Evolutionary conservation across 1,140 invertebrate genomes (phyloP), one percentile per base, ranked within the genome.

Genomic region (Ceratina australensis): DNA sequence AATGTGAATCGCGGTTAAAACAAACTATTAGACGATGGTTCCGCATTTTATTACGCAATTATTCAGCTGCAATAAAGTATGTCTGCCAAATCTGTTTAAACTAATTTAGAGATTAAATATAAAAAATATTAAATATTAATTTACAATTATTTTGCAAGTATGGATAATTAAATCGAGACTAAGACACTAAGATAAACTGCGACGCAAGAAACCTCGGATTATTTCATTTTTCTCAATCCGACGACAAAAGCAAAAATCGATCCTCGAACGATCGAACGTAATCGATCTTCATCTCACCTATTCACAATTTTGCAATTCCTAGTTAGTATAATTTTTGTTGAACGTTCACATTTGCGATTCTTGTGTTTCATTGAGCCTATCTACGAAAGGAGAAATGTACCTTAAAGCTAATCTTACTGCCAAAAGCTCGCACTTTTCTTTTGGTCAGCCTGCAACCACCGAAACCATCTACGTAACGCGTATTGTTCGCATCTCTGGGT

Each of bases 321-420:
- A 18, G 52, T 18, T 76, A 49, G 26, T 18, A 16, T 60, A 26
- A 76, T 63, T 54, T 42, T 42, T 42, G 5, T 57, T 52, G 47
- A 76, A 72, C 22, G 75, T 59, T 74, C 67, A 5, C 52, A 54
- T n/a, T 56, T 22, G 54, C 47, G 47, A 42, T 63, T 61, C 22
- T 52, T 49, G 71, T 79, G n/a, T 54, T 52, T 69, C 50, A 52
- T 65, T 77, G 26, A 74, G 66, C 33, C 80, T 83, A 83, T 33
- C 65, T 79, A 83, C 60, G 56, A 60, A 26, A 16, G 50, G 47
- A 54, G 65, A 33, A 33, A 24, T 50, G 47, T 52, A 42, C 78
- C 72, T 84, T 83, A 84, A 72, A 76, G 47, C 77, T 83, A 79
- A 18, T 69, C 20, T 79, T 78, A 61, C 54, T 56, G 57, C 77